Base-by-base conservation (phyloP, 2,888 invertebrate genomes). In the Eupeodes luniger region DNA sequence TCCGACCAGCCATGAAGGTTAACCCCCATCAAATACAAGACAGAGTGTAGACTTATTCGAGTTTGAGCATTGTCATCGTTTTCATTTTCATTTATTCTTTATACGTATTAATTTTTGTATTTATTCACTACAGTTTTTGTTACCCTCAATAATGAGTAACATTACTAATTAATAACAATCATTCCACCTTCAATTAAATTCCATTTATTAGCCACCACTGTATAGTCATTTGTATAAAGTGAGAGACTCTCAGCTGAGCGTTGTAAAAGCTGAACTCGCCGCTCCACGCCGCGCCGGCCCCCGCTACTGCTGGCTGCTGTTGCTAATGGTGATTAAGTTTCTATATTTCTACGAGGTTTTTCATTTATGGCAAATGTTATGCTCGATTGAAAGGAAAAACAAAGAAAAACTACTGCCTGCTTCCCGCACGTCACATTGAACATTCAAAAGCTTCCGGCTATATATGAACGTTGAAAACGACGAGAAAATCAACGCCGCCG, bases 381-480 rank as follows among this genome's bases (percentile, higher is more conserved):
- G 69, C 57, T 51, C 61, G 34, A 40, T 64, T 66, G 69, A 57
- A 82, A 84, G 62, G 80, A 84, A 84, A 84, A 61, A 82, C 78
- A 82, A 82, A 81, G 82, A 61, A 82, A 82, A 85, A 86, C 40
- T 40, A 70, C 70, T 78, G 70, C 55, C 70, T 78, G 70, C 55
- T 80, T 70, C 72, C 74, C 62, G 47, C 40, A 40, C 36, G 61
- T 61, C 67, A 27, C 66, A 66, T 66, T 36, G 69, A 49, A 44
- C 47, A 53, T 44, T 49, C 19, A 70, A 59, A 85, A 57, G 85
- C 86, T 86, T 86, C 86, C 86, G 86, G 86, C 86, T 83, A 82
- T 47, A 44, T 10, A 47, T 64, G 74, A 36, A 53, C 19, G n/a
- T 40, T 40, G 14, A 10, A 5, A 64, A 47, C 44, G 19, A 51